phyloP scores from a whole-genome alignment of 2,888 invertebrate species.

The Cephus runcator region DNA sequence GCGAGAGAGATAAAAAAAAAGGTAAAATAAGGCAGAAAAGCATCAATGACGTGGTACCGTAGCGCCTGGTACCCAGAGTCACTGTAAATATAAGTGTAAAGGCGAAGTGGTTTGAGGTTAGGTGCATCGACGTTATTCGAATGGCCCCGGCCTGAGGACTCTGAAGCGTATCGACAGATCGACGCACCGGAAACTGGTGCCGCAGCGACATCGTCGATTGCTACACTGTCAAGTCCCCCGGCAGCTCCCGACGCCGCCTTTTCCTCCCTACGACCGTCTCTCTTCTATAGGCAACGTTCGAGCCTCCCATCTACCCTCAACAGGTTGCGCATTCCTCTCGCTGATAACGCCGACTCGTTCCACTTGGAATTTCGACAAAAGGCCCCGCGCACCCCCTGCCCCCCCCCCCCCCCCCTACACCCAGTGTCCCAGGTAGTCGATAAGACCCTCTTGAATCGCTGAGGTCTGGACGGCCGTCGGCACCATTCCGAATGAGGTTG shows the following conservation, averaged over 20 bases:
- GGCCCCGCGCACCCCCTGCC: not conserved
- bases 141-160: conserved; percentile 17
- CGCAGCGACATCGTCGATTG: not conserved
- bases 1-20: not conserved
- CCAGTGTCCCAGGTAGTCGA: not conserved
- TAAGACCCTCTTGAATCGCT: not conserved
- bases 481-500: not conserved
- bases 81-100: not conserved
- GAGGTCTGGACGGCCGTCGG: not conserved
- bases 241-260: conserved; percentile 1
- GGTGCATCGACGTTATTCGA: conserved; percentile 30
- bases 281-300: conserved; percentile 31
- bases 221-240: not conserved
- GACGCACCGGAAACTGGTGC: conserved; percentile 46
- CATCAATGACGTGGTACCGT: not conserved
- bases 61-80: not conserved
- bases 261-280: conserved; percentile 23
- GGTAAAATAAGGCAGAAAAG: not conserved
- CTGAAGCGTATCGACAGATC: conserved; percentile 51
- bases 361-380: conserved; percentile 13
- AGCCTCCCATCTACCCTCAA: conserved; percentile 41
- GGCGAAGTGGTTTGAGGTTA: not conserved
- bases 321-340: conserved; percentile 57
- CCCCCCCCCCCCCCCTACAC: not conserved
- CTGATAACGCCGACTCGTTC: conserved; percentile 45